Percentiles rank a stretch among this genome's conserved stretches.
phyloP scores from a whole-genome alignment of 2,797 vertebrate species.

The Chloroceryle inda region DNA sequence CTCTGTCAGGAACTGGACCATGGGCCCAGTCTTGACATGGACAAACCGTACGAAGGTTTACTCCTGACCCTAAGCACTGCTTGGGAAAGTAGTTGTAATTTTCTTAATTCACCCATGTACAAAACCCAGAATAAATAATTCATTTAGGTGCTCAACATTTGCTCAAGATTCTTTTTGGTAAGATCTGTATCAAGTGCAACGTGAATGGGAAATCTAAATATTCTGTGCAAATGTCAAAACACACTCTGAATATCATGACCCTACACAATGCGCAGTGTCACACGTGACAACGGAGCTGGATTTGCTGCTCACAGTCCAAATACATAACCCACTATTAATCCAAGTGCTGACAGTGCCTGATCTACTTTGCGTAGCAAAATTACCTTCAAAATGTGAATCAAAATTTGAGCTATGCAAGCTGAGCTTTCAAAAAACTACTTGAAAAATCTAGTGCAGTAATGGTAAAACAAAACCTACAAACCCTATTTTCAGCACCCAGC shows the following conservation, averaged over 20 bases:
- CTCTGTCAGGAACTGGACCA: background rate
- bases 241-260: background rate
- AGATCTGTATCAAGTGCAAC: background rate
- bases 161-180: background rate
- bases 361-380: background rate
- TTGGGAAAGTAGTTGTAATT: background rate
- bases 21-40: background rate
- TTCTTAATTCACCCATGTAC: background rate
- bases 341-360: background rate
- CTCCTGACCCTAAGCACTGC: background rate
- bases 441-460: background rate
- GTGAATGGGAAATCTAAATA: background rate
- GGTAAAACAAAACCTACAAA: background rate
- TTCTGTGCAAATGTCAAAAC: background rate
- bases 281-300: background rate
- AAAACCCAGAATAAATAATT: background rate
- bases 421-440: background rate
- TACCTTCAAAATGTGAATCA: background rate
- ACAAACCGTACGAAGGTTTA: background rate
- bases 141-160: background rate
- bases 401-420: background rate
- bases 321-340: background rate
- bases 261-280: background rate
- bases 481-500: background rate
- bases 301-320: background rate